Conservation (phyloP, 1,140 invertebrate species). For the Micrasema longulum region DNA sequence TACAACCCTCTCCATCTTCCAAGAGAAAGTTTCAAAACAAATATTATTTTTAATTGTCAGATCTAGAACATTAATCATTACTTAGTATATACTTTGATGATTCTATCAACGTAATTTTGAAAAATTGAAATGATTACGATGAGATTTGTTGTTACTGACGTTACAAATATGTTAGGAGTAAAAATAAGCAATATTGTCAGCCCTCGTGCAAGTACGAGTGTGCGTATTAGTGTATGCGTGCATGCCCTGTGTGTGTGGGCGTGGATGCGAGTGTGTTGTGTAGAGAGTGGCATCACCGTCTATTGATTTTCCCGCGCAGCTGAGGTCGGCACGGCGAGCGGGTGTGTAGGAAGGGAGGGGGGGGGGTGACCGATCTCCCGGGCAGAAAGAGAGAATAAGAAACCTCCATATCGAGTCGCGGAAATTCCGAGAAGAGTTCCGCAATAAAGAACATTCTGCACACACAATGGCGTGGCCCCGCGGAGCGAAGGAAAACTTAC, state of each 20-base stretch:
- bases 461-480: neutral
- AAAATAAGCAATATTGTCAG: neutral
- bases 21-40: too few species aligned
- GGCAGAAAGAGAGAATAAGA: neutral
- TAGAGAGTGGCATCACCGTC: constrained; percentile 37
- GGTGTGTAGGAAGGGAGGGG: neutral
- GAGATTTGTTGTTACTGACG: too few species aligned
- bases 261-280: constrained; percentile 19
- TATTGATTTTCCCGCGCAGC: constrained; percentile 45
- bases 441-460: too few species aligned
- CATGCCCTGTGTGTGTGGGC: constrained; percentile 4
- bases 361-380: neutral
- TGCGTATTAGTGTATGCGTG: neutral
- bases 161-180: too few species aligned
- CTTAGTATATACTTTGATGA: too few species aligned
- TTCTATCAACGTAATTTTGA: too few species aligned
- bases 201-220: constrained; percentile 13
- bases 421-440: neutral
- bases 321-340: constrained; percentile 1
- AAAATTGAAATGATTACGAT: too few species aligned
- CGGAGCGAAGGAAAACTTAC: neutral
- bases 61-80: too few species aligned
- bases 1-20: too few species aligned
- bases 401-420: neutral
- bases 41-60: too few species aligned